phyloP scores from a whole-genome alignment of 2,113 vertebrate genomes.

The Plecotus auritus region DNA sequence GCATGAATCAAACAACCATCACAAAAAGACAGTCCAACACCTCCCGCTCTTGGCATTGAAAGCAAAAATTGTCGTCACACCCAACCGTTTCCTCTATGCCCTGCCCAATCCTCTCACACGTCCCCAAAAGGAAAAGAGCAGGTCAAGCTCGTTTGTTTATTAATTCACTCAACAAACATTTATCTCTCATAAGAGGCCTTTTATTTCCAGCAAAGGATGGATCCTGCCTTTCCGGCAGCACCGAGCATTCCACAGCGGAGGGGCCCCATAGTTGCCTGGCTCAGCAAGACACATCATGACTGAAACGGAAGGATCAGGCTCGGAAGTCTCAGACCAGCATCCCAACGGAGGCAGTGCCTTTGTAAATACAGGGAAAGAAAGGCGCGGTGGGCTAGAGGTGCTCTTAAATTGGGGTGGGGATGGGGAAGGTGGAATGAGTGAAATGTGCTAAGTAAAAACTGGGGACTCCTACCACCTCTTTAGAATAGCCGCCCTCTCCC shows the following conservation, averaged over 20 bases:
- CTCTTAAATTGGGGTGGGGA: background rate
- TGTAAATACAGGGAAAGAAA: background rate
- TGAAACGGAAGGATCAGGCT: background rate
- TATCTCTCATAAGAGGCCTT: conserved; percentile 20
- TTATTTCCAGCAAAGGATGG: conserved; percentile 43
- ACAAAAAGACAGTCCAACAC: background rate
- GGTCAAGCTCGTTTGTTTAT: conserved; percentile 60
- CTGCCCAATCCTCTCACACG: conserved; percentile 50
- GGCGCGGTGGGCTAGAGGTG: background rate
- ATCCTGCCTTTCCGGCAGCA: background rate
- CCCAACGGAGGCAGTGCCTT: background rate
- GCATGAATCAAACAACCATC: background rate
- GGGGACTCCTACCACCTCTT: background rate
- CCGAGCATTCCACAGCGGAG: background rate
- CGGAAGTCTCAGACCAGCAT: background rate
- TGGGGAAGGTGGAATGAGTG: background rate
- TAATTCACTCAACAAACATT: conserved; percentile 43
- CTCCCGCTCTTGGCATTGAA: background rate
- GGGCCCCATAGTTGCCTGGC: background rate
- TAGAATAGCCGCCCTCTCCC: background rate
- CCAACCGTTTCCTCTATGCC: conserved; percentile 59
- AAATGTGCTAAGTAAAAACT: background rate
- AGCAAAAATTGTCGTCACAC: conserved; percentile 57
- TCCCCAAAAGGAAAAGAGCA: conserved; percentile 49
- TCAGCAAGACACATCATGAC: background rate